Evolutionary conservation across 2,113 vertebrate genomes (phyloP), one percentile per base, ranked within the genome.

Genomic region (Calonectris borealis): DNA sequence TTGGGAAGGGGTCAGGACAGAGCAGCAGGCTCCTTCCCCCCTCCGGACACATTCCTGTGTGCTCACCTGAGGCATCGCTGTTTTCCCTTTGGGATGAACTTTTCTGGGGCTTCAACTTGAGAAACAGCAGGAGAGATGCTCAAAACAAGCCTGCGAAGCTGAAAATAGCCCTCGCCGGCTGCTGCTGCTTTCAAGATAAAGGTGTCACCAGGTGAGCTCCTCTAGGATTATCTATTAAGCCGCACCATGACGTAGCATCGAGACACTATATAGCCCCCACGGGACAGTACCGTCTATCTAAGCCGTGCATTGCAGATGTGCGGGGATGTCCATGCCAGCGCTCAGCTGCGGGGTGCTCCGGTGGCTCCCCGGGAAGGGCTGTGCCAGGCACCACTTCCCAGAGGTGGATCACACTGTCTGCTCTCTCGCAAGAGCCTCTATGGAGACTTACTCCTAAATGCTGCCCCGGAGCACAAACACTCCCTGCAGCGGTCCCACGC

Each of bases 201-300:
- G 88, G 58, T 83, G 71, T 88, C 71, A 88, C 66, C 90, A 93
- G 90, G 92, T 95, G 91, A 94, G 84, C 77, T 89, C 40, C 57
- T 93, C 83, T 31, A 68, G 77, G 52, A 46, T 85, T 52, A 65
- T 52, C 13, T 38, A 71, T 82, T 82, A 71, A 84, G 70, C 54
- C 58, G 61, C 20, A 11, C 40, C 24, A 22, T 32, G 69, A 57
- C 0, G 0, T 17, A 57, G 48, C 70, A 49, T 2, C 31, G 21
- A 16, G 49, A 25, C 27, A 6, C 48, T 15, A 6, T 1, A 3
- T 10, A 61, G 92, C 49, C 60, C 48, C 46, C 25, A 2, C 0
- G 3, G 62, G 49, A 24, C 3, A 2, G 34, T 36, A 57, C 29
- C 2, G 1, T 22, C n/a, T 51, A 8, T 10, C 22, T 8, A 7